phyloP scores from a whole-genome alignment of 1,140 invertebrate species.

The Venturia canescens region DNA sequence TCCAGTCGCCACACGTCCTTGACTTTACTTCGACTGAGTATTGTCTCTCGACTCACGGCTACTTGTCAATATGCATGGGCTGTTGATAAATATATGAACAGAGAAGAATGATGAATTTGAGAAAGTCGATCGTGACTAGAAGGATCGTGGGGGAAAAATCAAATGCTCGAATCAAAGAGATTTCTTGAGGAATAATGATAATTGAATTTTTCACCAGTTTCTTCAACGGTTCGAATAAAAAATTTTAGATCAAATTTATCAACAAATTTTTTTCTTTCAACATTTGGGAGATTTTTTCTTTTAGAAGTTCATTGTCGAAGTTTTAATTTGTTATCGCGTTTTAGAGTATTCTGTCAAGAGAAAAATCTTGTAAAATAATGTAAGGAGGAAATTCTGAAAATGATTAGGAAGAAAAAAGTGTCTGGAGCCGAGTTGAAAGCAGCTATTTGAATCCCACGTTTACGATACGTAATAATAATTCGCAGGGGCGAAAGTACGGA shows the following conservation, averaged over 20 bases:
- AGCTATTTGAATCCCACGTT: neutral
- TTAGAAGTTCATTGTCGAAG: no score
- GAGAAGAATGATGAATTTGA: neutral
- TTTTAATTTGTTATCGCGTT: no score
- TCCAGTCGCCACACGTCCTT: constrained; percentile 1
- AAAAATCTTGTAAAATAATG: no score
- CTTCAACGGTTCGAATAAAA: neutral
- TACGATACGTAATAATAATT: neutral
- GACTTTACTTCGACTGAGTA: constrained; percentile 17
- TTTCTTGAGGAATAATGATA: neutral
- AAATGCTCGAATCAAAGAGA: neutral
- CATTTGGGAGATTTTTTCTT: no score
- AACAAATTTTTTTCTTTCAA: no score
- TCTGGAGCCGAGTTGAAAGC: neutral
- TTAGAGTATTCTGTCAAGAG: no score
- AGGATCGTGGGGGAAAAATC: neutral
- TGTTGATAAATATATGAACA: neutral
- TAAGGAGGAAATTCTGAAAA: no score
- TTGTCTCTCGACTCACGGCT: neutral
- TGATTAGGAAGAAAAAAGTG: neutral
- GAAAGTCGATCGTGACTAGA: neutral
- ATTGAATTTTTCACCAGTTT: neutral
- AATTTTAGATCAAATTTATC: no score
- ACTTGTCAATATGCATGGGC: neutral
- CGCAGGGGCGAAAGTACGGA: neutral